Evolutionary conservation across 1,140 invertebrate genomes (phyloP), one percentile per base, ranked within the genome.

Genomic region (Rhynchophorus ferrugineus): DNA sequence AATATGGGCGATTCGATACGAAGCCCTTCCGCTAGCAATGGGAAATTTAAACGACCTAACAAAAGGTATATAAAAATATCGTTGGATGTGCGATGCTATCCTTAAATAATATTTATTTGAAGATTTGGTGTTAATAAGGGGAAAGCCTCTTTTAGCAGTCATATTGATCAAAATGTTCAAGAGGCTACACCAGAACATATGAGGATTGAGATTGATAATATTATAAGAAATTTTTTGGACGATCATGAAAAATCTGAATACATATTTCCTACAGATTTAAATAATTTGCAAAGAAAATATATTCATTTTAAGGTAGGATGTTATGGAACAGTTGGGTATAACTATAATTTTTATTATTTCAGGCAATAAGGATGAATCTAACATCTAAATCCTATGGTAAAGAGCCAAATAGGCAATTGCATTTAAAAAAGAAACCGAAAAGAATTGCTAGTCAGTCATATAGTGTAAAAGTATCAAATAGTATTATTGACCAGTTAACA

Each of bases 231-330:
- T 1, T 62, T 62, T 35, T 21, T 62, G 3, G 49, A 43, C 11
- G 47, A 62, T 51, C 48, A 44, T 20, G 54, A 56, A 9, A 35
- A 43, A 20, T 56, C 49, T 24, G 58, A 61, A 51, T 57, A 58
- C 42, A 55, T 56, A 13, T 85, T 86, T 71, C 82, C 84, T 16
- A 78, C 81, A 13, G 81, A 80, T 1, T 75, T 87, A 36, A 81
- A 75, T 29, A 77, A 80, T 8, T 75, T 76, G 43, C 82, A 88
- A 66, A 71, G 85, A 65, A 82, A 79, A 33, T 87, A 84, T 66
- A 75, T 88, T 45, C 85, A 88, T 67, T 67, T 76, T 49, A 67
- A 83, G 43, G 51, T 54, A 54, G 43, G 17, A n/a, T n/a, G n/a
- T n/a, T n/a, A n/a, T n/a, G n/a, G n/a, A n/a, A n/a, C n/a, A n/a